Conservation (phyloP, 1,140 invertebrate genomes). For the Heterodera carotae region DNA sequence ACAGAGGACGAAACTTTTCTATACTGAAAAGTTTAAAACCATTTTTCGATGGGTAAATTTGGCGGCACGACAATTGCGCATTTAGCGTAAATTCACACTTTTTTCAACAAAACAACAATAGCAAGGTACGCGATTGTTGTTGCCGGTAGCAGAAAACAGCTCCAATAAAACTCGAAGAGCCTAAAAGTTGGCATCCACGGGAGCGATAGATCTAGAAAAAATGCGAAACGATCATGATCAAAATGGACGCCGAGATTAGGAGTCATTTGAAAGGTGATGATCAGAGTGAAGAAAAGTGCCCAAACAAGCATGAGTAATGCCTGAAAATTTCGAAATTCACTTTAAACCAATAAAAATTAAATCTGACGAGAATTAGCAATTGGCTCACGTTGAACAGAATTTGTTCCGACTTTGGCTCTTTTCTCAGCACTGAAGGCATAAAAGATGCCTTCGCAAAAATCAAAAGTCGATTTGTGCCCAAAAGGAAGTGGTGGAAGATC, state of each 20-base stretch:
- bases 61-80: no score
- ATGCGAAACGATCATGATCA: neutral
- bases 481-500: neutral
- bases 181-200: neutral
- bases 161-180: neutral
- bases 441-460: neutral
- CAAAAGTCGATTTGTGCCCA: neutral
- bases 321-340: neutral
- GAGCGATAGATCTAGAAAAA: neutral
- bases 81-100: neutral
- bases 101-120: constrained; percentile 15
- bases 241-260: neutral
- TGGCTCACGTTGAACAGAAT: neutral
- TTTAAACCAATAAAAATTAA: no score
- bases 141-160: neutral
- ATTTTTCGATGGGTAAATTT: neutral
- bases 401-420: constrained; percentile 3
- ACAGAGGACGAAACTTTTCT: neutral
- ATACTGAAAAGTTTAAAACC: neutral
- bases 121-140: neutral
- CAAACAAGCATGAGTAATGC: neutral
- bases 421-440: neutral
- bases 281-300: neutral
- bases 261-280: neutral
- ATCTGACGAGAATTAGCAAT: neutral